phyloP scores from a whole-genome alignment of 1,140 invertebrate species.

The Drosophila simulans region DNA sequence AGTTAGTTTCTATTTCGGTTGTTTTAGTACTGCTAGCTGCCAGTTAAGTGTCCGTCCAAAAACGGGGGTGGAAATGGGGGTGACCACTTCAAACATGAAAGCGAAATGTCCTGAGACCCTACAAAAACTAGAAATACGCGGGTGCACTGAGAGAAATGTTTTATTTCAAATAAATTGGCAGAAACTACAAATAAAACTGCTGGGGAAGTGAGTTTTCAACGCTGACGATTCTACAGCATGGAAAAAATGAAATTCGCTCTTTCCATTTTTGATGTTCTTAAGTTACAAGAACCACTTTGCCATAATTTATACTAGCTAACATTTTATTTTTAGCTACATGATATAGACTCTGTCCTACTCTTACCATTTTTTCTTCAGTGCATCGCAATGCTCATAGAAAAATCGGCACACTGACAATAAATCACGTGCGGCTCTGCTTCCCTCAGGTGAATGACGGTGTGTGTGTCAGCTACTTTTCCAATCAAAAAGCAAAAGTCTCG shows the following conservation, averaged over 20 bases:
- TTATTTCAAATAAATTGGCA: background rate
- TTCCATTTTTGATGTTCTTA: too few relatives aligned
- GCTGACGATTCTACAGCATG: too few relatives aligned
- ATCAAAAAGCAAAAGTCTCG: constrained; percentile 57
- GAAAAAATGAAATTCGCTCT: too few relatives aligned
- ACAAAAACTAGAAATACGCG: constrained; percentile 28
- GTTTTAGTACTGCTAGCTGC: constrained; percentile 33
- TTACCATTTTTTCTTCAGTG: constrained; percentile 7
- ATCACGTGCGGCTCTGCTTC: constrained; percentile 58
- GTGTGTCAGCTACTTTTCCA: constrained; percentile 50
- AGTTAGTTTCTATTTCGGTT: constrained; percentile 28
- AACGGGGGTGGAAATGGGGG: constrained; percentile 2
- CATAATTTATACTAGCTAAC: too few relatives aligned
- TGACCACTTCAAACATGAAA: constrained; percentile 62
- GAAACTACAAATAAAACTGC: too few relatives aligned
- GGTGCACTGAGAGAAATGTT: background rate
- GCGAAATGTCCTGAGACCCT: constrained; percentile 43
- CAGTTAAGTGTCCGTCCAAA: constrained; percentile 34
- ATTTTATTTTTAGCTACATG: too few relatives aligned
- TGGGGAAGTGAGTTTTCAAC: too few relatives aligned
- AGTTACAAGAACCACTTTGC: too few relatives aligned
- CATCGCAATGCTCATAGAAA: constrained; percentile 24
- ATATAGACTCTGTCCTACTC: too few relatives aligned
- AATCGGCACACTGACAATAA: constrained; percentile 74
- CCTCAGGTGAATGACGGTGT: constrained; percentile 37